Evolutionary conservation across 2,113 vertebrate species (phyloP), one percentile per base, ranked within the genome.

Genomic region (Mionectes macconnelli): DNA sequence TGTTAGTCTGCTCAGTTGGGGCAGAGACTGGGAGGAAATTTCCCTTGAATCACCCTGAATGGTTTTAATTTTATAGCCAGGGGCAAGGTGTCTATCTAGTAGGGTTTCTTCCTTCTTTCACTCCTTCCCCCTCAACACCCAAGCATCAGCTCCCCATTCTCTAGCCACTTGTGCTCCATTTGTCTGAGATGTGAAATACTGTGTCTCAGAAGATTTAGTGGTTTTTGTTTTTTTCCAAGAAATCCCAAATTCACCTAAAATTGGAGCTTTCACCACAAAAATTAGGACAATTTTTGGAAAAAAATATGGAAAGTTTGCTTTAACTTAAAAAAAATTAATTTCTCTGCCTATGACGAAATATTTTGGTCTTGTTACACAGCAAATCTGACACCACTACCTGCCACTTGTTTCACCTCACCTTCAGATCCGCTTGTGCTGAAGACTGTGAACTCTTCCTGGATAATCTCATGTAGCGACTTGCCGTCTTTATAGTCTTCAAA

Each of bases 391-490:
- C 13, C 28, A 55, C 11, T 3, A 14, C 21, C 18, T 2, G 1
- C 10, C 1, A 1, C 10, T 83, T 55, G 8, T 80, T 83, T 80
- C 47, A 37, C 10, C 35, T 86, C 19, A 17, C 30, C n/a, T 69
- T 94, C 42, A 78, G 55, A 66, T 67, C 14, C 1, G 1, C 28
- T 85, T 57, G 25, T 57, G n/a, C 24, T 53, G 56, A 81, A 87
- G 59, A 25, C 33, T n/a, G 6, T 16, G 1, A 64, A 39, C 25
- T 59, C 37, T 60, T 91, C 49, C 39, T 57, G 2, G 4, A 14
- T 66, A 49, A 45, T 9, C 37, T 66, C 3, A 4, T 3, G 1
- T 49, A 49, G 31, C 14, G 35, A 59, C 42, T 74, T 3, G 0
- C 27, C 63, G 3, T 75, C n/a, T 75, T 75, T 75, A 17, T 24